Conservation (phyloP, 2,888 invertebrate species). For the Caenorhabditis sp. region DNA sequence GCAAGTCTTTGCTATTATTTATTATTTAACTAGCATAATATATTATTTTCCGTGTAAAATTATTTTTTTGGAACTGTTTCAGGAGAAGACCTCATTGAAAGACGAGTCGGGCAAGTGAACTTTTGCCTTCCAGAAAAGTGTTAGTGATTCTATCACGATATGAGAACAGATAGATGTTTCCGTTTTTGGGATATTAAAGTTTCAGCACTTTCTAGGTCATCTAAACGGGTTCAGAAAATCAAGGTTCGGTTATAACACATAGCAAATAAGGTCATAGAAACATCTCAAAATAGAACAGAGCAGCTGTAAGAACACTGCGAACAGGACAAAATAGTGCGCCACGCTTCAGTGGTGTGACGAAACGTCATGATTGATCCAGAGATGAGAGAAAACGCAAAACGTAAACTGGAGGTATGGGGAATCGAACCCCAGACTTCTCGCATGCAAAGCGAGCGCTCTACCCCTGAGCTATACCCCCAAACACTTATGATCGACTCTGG, state of each 20-base stretch:
- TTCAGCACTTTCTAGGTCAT: neutral
- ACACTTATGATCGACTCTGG: neutral
- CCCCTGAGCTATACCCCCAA: conserved; percentile 82
- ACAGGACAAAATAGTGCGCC: too few relatives aligned
- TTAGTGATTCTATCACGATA: conserved; percentile 30
- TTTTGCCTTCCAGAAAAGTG: conserved; percentile 9
- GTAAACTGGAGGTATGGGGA: conserved; percentile 76
- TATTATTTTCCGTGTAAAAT: conserved; percentile 20
- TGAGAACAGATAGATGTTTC: conserved; percentile 1
- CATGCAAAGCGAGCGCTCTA: conserved; percentile 83
- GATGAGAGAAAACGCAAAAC: conserved; percentile 23
- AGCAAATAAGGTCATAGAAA: too few relatives aligned
- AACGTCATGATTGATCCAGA: too few relatives aligned
- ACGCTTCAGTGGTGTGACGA: too few relatives aligned
- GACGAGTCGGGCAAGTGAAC: too few relatives aligned
- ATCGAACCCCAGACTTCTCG: conserved; percentile 82
- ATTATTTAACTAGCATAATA: conserved; percentile 26
- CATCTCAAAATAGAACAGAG: too few relatives aligned
- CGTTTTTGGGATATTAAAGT: neutral
- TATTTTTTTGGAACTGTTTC: too few relatives aligned
- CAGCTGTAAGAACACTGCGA: too few relatives aligned
- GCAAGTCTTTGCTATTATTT: conserved; percentile 10
- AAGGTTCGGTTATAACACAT: too few relatives aligned
- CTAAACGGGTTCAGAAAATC: neutral
- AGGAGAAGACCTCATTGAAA: too few relatives aligned